A percentile compares a stretch with the other conserved stretches of the same genome.
Conservation (phyloP, 2,797 vertebrate species). For the Myripristis jacobus region DNA sequence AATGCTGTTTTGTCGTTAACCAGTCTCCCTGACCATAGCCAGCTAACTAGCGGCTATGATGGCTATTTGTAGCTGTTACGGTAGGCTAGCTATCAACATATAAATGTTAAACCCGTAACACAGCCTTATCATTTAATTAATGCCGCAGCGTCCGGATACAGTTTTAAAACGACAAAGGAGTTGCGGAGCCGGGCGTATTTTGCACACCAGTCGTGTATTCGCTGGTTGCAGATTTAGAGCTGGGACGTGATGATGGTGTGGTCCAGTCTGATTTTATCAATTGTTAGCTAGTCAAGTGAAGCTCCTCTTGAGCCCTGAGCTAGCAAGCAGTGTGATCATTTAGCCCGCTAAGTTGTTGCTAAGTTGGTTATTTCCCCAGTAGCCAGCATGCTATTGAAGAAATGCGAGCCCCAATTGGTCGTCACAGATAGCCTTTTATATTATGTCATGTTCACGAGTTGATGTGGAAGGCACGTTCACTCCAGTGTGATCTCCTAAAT, state of each 20-base stretch:
- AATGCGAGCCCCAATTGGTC: not conserved
- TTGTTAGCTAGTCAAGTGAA: conserved; percentile 59
- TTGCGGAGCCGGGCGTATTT: not conserved
- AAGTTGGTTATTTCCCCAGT: not conserved
- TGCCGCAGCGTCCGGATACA: accelerated
- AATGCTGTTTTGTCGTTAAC: conserved; percentile 78
- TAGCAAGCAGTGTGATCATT: conserved; percentile 64
- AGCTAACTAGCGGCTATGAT: conserved; percentile 84
- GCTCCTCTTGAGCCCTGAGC: conserved; percentile 68
- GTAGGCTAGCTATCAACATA: conserved; percentile 64
- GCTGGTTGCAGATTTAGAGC: conserved; percentile 36
- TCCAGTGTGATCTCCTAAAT: too few relatives aligned
- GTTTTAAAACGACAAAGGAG: not conserved
- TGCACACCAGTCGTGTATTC: not conserved
- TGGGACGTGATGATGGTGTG: conserved; percentile 23
- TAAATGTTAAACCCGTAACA: conserved; percentile 38
- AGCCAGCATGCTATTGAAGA: not conserved
- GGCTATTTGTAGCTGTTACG: conserved; percentile 79
- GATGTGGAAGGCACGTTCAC: too few relatives aligned
- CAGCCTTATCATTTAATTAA: not conserved
- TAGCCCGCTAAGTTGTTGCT: conserved; percentile 36
- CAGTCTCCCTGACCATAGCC: conserved; percentile 73
- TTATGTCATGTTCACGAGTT: too few relatives aligned
- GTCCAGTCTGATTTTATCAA: conserved; percentile 58
- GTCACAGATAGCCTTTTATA: too few relatives aligned